phyloP scores from a whole-genome alignment of 2,888 invertebrate species.

The Tetheella fluctuosa region DNA sequence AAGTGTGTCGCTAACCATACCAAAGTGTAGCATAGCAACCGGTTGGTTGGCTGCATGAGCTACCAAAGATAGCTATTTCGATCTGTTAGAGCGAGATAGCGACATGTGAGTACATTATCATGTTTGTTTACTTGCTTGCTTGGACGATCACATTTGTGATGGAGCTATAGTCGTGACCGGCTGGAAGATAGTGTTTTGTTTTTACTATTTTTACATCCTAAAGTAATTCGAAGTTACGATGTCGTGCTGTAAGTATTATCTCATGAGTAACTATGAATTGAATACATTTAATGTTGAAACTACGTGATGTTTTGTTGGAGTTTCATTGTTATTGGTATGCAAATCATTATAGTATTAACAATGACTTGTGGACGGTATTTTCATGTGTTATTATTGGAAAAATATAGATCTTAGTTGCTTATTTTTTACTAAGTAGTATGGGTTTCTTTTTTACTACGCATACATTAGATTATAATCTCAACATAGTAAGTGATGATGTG shows the following conservation, averaged over 20 bases:
- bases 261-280: background rate
- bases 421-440: too few relatives aligned
- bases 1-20: constrained; percentile 22
- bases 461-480: too few relatives aligned
- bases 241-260: constrained; percentile 63
- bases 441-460: too few relatives aligned
- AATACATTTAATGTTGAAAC: background rate
- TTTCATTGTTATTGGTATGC: background rate
- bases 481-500: too few relatives aligned
- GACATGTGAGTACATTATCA: constrained; percentile 20
- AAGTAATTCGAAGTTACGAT: constrained; percentile 29
- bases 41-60: background rate
- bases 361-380: too few relatives aligned
- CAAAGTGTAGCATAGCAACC: constrained; percentile 14
- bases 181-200: constrained; percentile 22
- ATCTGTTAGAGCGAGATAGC: background rate
- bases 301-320: background rate
- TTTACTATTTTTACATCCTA: constrained; percentile 10
- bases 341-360: background rate
- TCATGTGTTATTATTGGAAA: too few relatives aligned
- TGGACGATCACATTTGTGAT: constrained; percentile 10
- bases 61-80: background rate
- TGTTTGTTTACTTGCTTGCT: constrained; percentile 18
- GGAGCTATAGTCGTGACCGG: background rate
- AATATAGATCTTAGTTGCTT: too few relatives aligned